Conservation (phyloP, 1,140 invertebrate species). For the Solenopsis fugax region DNA sequence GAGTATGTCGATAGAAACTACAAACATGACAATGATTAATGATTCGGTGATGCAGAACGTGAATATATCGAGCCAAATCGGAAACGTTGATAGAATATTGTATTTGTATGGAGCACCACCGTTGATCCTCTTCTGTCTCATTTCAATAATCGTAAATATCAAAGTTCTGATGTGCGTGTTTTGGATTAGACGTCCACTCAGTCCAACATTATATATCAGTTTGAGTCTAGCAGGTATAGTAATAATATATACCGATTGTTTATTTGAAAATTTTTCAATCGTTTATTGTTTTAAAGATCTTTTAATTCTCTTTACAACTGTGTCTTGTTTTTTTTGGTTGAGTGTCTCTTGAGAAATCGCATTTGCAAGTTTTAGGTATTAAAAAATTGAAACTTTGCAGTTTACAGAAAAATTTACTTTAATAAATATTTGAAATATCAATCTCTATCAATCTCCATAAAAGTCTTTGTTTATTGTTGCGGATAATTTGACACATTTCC, state of each 20-base stretch:
- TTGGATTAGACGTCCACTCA: conserved; percentile 87
- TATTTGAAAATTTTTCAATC: no score
- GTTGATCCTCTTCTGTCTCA: conserved; percentile 73
- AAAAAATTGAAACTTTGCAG: no score
- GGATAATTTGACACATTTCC: no score
- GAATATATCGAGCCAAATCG: neutral
- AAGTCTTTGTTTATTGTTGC: no score
- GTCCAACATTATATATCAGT: conserved; percentile 88
- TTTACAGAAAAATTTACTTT: no score
- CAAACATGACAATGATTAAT: conserved; percentile 6
- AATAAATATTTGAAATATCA: no score
- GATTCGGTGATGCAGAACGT: neutral
- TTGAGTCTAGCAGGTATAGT: conserved; percentile 87
- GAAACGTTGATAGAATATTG: neutral
- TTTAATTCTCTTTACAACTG: no score
- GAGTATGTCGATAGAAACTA: neutral
- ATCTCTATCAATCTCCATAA: no score
- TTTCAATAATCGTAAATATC: conserved; percentile 87
- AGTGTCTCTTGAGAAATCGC: no score
- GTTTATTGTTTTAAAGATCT: no score
- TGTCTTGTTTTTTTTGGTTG: no score
- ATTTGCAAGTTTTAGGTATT: no score
- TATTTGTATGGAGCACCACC: conserved; percentile 25
- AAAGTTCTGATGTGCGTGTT: conserved; percentile 86
- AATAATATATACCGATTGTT: neutral